phyloP scores from a whole-genome alignment of 1,140 invertebrate species.

The Halotydeus destructor region DNA sequence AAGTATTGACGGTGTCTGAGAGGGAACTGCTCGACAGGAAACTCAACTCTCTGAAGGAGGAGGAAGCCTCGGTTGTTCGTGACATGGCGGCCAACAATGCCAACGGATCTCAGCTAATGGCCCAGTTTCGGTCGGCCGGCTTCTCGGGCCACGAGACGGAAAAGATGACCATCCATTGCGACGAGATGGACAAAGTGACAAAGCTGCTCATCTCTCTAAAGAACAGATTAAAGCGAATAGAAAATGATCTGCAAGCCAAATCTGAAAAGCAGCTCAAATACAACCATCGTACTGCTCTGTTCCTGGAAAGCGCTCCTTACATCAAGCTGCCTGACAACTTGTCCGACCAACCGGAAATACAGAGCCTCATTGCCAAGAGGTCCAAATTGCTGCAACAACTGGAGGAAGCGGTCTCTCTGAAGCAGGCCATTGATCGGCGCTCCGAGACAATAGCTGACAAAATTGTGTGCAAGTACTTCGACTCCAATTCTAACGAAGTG shows the following conservation, averaged over 20 bases:
- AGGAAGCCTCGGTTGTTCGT: neutral
- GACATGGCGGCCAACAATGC: neutral
- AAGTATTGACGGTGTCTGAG: too few relatives aligned
- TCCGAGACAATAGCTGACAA: constrained; percentile 1
- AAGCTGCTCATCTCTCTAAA: constrained; percentile 2
- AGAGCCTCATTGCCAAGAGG: neutral
- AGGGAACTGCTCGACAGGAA: too few relatives aligned
- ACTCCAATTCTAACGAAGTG: too few relatives aligned
- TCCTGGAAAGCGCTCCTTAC: too few relatives aligned
- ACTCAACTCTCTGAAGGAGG: neutral
- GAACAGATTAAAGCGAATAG: constrained; percentile 1
- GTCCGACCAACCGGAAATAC: neutral
- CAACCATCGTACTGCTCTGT: too few relatives aligned
- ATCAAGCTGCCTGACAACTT: too few relatives aligned
- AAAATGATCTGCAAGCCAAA: neutral
- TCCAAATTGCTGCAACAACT: constrained; percentile 7
- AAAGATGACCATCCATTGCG: constrained; percentile 7
- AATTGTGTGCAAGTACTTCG: constrained; percentile 8
- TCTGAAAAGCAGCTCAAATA: too few relatives aligned
- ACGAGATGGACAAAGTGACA: constrained; percentile 10
- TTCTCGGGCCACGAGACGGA: constrained; percentile 4
- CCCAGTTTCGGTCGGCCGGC: neutral
- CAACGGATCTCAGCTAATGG: neutral
- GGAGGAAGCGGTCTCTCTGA: constrained; percentile 8
- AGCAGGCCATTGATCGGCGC: neutral